phyloP scores from a whole-genome alignment of 2,888 invertebrate species.

The Amphimallon solstitiale region DNA sequence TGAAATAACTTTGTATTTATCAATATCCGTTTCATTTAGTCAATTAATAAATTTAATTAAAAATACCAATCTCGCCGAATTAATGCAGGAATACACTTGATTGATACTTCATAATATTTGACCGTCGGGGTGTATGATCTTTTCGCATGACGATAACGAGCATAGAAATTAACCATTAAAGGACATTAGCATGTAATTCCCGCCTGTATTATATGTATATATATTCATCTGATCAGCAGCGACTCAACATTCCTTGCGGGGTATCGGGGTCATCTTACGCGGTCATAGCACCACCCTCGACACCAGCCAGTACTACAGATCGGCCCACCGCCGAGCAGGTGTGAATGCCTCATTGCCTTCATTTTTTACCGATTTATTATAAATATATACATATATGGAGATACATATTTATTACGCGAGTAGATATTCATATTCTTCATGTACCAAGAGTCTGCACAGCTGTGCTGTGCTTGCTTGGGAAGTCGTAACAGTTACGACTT shows the following conservation, averaged over 20 bases:
- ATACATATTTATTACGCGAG: no score
- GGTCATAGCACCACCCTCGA: constrained; percentile 53
- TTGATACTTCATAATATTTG: constrained; percentile 2
- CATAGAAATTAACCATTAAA: constrained; percentile 51
- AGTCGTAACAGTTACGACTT: no score
- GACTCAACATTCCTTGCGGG: constrained; percentile 53
- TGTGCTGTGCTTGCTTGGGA: no score
- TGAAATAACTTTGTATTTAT: no score
- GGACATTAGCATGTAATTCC: constrained; percentile 55
- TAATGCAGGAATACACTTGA: no score
- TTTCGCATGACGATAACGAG: constrained; percentile 44
- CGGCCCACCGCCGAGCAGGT: constrained; percentile 36
- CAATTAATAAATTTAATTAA: no score
- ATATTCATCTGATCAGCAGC: constrained; percentile 53
- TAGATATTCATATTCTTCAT: no score
- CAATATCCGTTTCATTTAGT: no score
- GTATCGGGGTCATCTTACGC: constrained; percentile 54
- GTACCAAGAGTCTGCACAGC: no score
- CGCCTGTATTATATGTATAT: no score
- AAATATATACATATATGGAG: constrained; percentile 2
- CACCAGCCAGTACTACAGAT: constrained; percentile 17
- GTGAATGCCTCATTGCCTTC: constrained; percentile 2
- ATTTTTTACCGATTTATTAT: neutral
- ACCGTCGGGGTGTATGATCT: neutral
- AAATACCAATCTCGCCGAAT: no score